These are phyloP conservation scores for Phymatocera aterrima DNA, from an alignment of 2,888 invertebrate species.

Conservation along the genomic window DNA sequence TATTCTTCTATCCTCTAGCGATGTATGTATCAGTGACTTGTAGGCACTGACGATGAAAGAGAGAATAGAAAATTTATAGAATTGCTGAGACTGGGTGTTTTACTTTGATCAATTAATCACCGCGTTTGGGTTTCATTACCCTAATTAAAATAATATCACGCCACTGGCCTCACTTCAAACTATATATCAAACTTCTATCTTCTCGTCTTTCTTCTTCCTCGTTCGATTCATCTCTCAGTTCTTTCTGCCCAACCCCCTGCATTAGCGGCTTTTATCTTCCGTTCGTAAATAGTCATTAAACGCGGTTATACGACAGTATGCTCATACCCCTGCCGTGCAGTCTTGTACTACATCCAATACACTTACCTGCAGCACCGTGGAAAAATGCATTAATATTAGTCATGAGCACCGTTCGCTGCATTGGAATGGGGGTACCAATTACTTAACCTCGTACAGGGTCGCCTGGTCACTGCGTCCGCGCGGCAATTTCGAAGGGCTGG, in stretches of 20 bases:
- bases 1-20: not conserved
- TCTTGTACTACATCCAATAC: not conserved
- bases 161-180: slow-evolving; percentile 10
- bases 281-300: not conserved
- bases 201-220: no score
- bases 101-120: slow-evolving; percentile 24
- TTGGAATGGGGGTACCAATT: slow-evolving; percentile 45
- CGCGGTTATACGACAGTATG: not conserved
- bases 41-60: no score
- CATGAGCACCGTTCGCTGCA: not conserved
- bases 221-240: no score
- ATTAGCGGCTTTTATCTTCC: no score
- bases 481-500: not conserved
- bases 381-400: not conserved
- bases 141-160: slow-evolving; percentile 46
- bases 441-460: slow-evolving; percentile 26
- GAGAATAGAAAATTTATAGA: not conserved
- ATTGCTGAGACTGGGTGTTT: not conserved
- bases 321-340: not conserved
- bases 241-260: no score
- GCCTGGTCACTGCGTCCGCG: not conserved
- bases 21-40: no score
- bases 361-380: not conserved
- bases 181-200: no score
- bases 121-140: slow-evolving; percentile 46